Conservation (phyloP, 2,888 invertebrate genomes). For the Minunthozetes semirufus region DNA sequence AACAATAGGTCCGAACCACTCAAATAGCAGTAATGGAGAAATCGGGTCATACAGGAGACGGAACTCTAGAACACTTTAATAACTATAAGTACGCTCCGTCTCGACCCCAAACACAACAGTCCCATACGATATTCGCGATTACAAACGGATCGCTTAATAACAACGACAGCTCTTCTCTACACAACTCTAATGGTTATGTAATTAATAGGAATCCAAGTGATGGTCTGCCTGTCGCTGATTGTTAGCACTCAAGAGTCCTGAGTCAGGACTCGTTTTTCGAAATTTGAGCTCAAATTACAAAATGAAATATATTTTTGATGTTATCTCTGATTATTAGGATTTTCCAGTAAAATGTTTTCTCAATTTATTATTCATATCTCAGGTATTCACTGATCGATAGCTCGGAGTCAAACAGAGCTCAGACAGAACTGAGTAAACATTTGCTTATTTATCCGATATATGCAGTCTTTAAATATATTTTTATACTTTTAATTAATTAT, state of each 20-base stretch:
- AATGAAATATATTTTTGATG: background rate
- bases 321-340: background rate
- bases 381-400: no score
- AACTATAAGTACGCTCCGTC: conserved; percentile 38
- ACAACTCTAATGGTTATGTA: background rate
- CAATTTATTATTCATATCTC: no score
- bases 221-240: conserved; percentile 26
- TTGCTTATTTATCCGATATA: no score
- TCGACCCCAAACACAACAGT: conserved; percentile 20
- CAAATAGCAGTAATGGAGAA: conserved; percentile 38
- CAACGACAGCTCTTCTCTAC: background rate
- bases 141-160: background rate
- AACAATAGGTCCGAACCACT: conserved; percentile 36
- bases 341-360: no score
- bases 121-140: conserved; percentile 17
- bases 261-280: background rate
- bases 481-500: no score
- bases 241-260: background rate
- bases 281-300: background rate
- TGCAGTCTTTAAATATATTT: no score
- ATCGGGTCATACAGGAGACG: conserved; percentile 35
- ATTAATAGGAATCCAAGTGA: background rate
- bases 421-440: no score
- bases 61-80: conserved; percentile 37
- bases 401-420: no score